Base-by-base conservation (phyloP, 2,113 vertebrate genomes). In the Mungos mungo region DNA sequence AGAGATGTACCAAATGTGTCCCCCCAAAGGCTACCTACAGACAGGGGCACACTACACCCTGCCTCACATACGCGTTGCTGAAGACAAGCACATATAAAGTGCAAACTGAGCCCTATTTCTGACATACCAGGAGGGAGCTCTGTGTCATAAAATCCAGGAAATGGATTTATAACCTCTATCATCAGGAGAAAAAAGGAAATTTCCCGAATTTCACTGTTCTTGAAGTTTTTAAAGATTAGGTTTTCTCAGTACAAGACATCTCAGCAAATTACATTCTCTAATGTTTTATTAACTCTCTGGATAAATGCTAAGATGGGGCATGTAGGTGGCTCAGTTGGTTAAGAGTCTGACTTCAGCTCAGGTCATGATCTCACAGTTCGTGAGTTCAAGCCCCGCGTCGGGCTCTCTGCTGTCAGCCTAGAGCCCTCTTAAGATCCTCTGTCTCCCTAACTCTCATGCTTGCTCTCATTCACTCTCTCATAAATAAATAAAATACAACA, bases 181-280 rank as follows among this genome's bases (percentile, higher is more conserved):
- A 31, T 13, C 38, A 10, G 29, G 18, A 2, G 16, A 82, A 71
- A 69, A 29, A 29, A 19, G 18, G 84, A 18, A 72, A 47, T 1
- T 23, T 74, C n/a, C 92, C 72, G 63, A 50, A 38, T 63, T 63
- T 69, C 45, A 76, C 50, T 29, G 21, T 33, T 63, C 63, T 23
- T 80, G 87, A 93, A 54, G 80, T 41, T 89, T 83, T 92, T 3
- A 86, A n/a, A 92, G 74, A 84, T 12, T 45, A 35, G 52, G 45
- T 60, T 92, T 81, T 77, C 72, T 84, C 47, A 72, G 83, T 19
- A 45, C 2, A 41, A 92, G 84, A 60, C 69, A 81, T 52, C 68
- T 72, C 21, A 8, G 38, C 6, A 23, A 11, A 68, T 18, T 14
- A 5, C 27, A 21, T 13, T 76, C 45, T 57, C 91, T 23, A 14